phyloP scores from a whole-genome alignment of 2,797 vertebrate species.

The Salarias fasciatus region DNA sequence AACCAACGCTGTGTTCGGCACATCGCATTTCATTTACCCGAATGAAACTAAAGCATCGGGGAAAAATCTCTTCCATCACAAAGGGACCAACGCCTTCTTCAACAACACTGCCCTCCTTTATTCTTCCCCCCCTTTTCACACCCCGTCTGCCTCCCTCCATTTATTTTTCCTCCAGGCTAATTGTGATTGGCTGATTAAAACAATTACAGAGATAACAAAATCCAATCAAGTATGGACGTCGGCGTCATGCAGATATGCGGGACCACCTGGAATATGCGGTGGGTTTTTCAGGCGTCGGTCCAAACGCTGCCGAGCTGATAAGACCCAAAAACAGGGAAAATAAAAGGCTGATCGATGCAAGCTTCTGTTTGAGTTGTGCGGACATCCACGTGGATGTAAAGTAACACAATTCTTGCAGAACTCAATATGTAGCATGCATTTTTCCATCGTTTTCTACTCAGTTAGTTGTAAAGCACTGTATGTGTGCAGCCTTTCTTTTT shows the following conservation, averaged over 20 bases:
- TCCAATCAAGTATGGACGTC: constrained; percentile 65
- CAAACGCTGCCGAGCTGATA: constrained; percentile 26
- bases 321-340: constrained; percentile 18
- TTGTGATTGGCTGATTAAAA: constrained; percentile 75
- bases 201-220: constrained; percentile 75
- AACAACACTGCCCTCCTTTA: background rate
- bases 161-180: constrained; percentile 52
- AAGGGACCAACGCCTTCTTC: background rate
- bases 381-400: constrained; percentile 15
- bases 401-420: background rate
- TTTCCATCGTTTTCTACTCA: too few species aligned
- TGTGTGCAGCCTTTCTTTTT: constrained; percentile 8
- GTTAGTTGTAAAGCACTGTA: background rate
- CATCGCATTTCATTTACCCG: constrained; percentile 33
- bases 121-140: background rate
- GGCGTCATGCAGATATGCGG: constrained; percentile 50
- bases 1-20: constrained; percentile 25
- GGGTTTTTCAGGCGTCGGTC: constrained; percentile 28
- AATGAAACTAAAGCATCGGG: constrained; percentile 27
- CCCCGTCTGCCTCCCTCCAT: background rate
- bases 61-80: constrained; percentile 22
- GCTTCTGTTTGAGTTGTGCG: constrained; percentile 12
- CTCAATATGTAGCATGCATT: too few species aligned
- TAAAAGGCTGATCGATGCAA: constrained; percentile 41
- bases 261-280: constrained; percentile 61